These are phyloP conservation scores for Sebastes taczanowskii DNA, from an alignment of 2,797 vertebrate genomes.

Conservation along the genomic window DNA sequence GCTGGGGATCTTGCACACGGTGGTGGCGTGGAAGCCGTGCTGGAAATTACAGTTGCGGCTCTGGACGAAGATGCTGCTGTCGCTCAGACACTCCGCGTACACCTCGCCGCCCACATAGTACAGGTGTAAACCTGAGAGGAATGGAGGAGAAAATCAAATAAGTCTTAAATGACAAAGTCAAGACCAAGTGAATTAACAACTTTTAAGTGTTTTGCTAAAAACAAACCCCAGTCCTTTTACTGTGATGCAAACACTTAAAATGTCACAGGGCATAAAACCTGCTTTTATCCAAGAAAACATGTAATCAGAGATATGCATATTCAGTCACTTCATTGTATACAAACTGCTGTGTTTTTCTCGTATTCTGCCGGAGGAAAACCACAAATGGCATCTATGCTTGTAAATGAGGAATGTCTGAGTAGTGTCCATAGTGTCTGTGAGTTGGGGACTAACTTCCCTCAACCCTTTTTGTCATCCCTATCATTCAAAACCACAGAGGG, in stretches of 20 bases:
- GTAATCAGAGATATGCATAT: background rate
- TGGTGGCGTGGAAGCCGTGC: conserved; percentile 97
- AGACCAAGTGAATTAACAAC: background rate
- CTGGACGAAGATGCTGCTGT: conserved; percentile 99
- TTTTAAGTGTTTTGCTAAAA: background rate
- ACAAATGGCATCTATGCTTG: conserved; percentile 34
- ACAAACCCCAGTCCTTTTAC: background rate
- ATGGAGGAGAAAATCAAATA: background rate
- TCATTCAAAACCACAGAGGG: conserved; percentile 41
- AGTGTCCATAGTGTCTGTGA: conserved; percentile 32
- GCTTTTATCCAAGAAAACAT: background rate
- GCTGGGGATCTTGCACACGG: conserved; percentile 98
- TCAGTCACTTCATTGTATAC: background rate
- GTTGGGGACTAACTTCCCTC: conserved; percentile 2
- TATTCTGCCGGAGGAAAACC: conserved; percentile 30
- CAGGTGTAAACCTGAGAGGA: conserved; percentile 89
- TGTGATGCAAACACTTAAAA: background rate
- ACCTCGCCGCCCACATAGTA: conserved; percentile 98
- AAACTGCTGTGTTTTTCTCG: conserved; percentile 11
- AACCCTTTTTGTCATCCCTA: conserved; percentile 15
- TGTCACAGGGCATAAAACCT: background rate
- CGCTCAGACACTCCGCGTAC: conserved; percentile 96
- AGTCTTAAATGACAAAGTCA: background rate
- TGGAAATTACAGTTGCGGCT: conserved; percentile 99
- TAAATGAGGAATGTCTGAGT: conserved; percentile 50